These are phyloP conservation scores for Physeter macrocephalus DNA, from an alignment of 2,113 vertebrate species.

Conservation along the genomic window DNA sequence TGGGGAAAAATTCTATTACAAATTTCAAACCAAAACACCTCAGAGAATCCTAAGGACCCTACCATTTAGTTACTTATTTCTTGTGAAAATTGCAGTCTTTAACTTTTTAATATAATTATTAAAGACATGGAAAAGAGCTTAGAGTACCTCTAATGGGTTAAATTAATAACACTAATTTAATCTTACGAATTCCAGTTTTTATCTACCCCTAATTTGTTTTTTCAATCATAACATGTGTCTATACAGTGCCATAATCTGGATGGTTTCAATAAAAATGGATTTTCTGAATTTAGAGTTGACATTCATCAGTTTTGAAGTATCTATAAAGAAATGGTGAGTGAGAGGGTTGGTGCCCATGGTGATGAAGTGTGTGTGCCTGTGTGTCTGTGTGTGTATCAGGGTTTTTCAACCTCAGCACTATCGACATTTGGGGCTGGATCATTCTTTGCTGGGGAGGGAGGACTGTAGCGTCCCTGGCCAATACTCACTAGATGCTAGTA, in stretches of 20 bases:
- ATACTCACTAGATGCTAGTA: no score
- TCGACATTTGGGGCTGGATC: neutral
- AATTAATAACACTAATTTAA: constrained; percentile 10
- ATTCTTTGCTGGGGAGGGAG: neutral
- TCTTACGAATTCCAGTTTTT: neutral
- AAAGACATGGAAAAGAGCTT: neutral
- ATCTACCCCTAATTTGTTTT: neutral
- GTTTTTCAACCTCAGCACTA: neutral
- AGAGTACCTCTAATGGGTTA: neutral
- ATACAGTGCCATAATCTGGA: neutral
- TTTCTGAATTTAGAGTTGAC: neutral
- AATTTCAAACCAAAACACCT: neutral
- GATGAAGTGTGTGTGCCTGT: rapidly evolving
- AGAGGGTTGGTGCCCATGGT: neutral
- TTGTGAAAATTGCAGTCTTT: neutral
- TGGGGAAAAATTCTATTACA: neutral
- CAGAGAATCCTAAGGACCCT: neutral
- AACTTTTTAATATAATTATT: neutral
- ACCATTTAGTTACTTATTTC: neutral
- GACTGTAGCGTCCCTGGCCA: no score
- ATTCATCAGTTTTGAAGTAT: neutral
- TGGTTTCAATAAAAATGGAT: neutral
- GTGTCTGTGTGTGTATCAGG: neutral
- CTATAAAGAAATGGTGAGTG: neutral
- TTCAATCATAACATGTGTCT: neutral